A percentile compares a stretch with the other conserved stretches of the same genome.
Conservation (phyloP, 2,113 vertebrate species). For the Pseudonaja textilis region DNA sequence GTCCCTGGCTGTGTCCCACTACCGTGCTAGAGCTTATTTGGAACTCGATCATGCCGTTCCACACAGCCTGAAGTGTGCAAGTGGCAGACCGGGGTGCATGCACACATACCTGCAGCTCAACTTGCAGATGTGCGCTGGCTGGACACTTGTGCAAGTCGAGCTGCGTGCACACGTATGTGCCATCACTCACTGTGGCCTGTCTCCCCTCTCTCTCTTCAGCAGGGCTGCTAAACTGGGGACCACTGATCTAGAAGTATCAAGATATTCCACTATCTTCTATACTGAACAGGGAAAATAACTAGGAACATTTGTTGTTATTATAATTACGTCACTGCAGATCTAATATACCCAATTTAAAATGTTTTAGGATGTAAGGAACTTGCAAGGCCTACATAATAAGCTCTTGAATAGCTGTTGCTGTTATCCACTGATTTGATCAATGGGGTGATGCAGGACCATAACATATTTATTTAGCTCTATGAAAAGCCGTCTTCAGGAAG, state of each 20-base stretch:
- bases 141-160: background rate
- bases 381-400: background rate
- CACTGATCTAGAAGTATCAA: background rate
- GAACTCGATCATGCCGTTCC: background rate
- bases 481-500: background rate
- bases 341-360: background rate
- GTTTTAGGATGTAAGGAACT: background rate
- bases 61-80: background rate
- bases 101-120: no score
- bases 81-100: background rate
- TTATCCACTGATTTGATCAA: background rate
- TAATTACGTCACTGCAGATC: background rate
- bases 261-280: background rate
- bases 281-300: background rate
- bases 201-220: background rate
- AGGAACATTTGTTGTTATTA: background rate
- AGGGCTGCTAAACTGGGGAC: background rate
- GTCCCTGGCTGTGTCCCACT: background rate
- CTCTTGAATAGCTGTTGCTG: background rate
- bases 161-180: background rate
- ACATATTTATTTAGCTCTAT: background rate
- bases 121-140: background rate
- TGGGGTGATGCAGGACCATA: background rate
- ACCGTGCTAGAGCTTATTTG: background rate
- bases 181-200: background rate